Evolutionary conservation across 1,140 invertebrate genomes (phyloP), one percentile per base, ranked within the genome.

Genomic region (Nasonia vitripennis): DNA sequence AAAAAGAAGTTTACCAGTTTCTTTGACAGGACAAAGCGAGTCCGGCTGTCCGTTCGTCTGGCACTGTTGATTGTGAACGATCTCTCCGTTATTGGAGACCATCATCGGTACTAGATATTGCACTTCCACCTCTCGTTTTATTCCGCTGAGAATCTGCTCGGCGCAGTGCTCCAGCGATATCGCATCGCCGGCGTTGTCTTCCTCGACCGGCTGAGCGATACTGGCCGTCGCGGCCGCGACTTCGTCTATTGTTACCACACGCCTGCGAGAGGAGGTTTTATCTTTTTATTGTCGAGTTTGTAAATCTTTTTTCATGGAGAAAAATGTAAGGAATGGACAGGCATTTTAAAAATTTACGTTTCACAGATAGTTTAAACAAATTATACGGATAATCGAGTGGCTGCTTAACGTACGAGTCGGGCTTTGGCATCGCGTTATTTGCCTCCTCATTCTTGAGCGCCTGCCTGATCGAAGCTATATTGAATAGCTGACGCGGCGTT

Each of bases 121-220:
- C 37, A 94, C 94, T 87, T 94, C 93, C 1, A 94, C 94, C 45
- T 94, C 91, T 68, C 89, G 91, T 85, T 94, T 94, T 0, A 94
- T 89, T 23, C 94, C 94, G 62, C 91, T 94, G 11, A 94, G 88
- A 83, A 94, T 94, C 87, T 94, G 91, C 78, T 94, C 94, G 0
- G 94, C 94, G n/a, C 92, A 93, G 78, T 94, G 92, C 81, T 94
- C 93, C 45, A 94, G 87, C 31, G 91, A 92, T 48, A 92, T 90
- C 20, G 92, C 88, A 83, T 89, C 89, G 7, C 91, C 77, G 1
- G 89, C 79, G 67, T 87, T 87, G 3, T 89, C 84, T 1, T 91
- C 89, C 27, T 91, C 89, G 1, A 86, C 27, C 12, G 87, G 86
- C 75, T 91, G 90, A 10, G 87, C 70, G 37, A 94, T 94, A 67